phyloP scores from a whole-genome alignment of 1,140 invertebrate genomes.

The Sitophilus oryzae region DNA sequence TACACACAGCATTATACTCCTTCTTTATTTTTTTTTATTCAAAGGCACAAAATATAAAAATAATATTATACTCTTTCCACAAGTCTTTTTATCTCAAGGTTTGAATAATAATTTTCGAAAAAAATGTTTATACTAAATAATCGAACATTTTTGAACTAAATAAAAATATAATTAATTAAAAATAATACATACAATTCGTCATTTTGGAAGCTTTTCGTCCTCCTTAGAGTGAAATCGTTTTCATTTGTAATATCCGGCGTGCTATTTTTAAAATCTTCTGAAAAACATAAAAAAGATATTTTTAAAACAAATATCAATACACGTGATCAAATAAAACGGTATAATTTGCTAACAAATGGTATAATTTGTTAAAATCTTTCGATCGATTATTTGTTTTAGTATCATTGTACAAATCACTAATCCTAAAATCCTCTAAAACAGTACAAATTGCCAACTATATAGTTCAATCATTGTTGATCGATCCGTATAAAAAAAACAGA shows the following conservation, averaged over 20 bases:
- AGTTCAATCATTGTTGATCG: not conserved
- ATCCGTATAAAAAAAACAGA: conserved; percentile 32
- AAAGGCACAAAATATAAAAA: too few relatives aligned
- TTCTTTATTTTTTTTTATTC: too few relatives aligned
- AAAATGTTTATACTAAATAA: too few relatives aligned
- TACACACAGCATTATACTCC: too few relatives aligned
- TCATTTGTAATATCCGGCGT: conserved; percentile 28
- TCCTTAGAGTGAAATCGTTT: conserved; percentile 36
- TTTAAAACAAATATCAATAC: conserved; percentile 3
- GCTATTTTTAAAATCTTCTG: conserved; percentile 19
- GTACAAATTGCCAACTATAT: too few relatives aligned
- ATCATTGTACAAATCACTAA: too few relatives aligned
- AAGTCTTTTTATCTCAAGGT: not conserved
- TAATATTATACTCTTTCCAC: too few relatives aligned
- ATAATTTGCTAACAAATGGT: too few relatives aligned
- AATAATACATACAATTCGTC: conserved; percentile 36
- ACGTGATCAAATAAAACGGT: conserved; percentile 6
- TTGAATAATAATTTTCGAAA: conserved; percentile 19
- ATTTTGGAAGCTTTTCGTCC: conserved; percentile 34
- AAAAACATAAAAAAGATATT: conserved; percentile 16
- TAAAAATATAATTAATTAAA: not conserved
- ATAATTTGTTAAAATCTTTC: too few relatives aligned
- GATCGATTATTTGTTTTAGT: too few relatives aligned
- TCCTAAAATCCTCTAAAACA: too few relatives aligned
- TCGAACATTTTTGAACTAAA: not conserved